Percentiles rank a stretch among this genome's conserved stretches.
phyloP scores from a whole-genome alignment of 1,140 invertebrate genomes.

The Odontomachus brunneus region DNA sequence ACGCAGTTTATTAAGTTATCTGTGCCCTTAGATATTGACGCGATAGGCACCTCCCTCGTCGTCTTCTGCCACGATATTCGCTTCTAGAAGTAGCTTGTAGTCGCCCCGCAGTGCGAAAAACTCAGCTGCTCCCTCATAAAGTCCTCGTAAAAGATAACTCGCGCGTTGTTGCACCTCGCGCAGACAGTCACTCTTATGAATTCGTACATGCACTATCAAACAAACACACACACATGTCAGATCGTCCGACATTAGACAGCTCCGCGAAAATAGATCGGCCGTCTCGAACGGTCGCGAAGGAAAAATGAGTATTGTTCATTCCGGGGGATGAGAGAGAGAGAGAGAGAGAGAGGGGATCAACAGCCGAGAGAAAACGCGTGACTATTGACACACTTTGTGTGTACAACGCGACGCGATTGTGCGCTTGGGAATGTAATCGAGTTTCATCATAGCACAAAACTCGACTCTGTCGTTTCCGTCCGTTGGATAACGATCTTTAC shows the following conservation, averaged over 20 bases:
- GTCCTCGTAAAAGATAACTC: too few relatives aligned
- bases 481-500: background rate
- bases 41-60: background rate
- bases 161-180: too few relatives aligned
- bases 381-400: background rate
- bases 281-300: too few relatives aligned
- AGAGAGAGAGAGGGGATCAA: background rate
- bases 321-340: background rate
- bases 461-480: background rate
- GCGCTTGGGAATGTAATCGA: slow-evolving; percentile 2
- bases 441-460: slow-evolving; percentile 8
- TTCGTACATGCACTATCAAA: too few relatives aligned
- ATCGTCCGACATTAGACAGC: too few relatives aligned
- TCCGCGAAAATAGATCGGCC: too few relatives aligned
- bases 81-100: background rate
- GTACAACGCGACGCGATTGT: background rate
- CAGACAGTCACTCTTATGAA: too few relatives aligned
- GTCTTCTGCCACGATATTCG: background rate
- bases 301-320: background rate
- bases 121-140: too few relatives aligned
- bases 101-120: too few relatives aligned
- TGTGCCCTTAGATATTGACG: slow-evolving; percentile 55
- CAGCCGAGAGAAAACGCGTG: background rate
- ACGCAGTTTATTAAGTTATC: slow-evolving; percentile 67
- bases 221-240: too few relatives aligned